These are phyloP conservation scores for Macrobrachium nipponense DNA, from an alignment of 1,140 invertebrate genomes.

Conservation along the genomic window DNA sequence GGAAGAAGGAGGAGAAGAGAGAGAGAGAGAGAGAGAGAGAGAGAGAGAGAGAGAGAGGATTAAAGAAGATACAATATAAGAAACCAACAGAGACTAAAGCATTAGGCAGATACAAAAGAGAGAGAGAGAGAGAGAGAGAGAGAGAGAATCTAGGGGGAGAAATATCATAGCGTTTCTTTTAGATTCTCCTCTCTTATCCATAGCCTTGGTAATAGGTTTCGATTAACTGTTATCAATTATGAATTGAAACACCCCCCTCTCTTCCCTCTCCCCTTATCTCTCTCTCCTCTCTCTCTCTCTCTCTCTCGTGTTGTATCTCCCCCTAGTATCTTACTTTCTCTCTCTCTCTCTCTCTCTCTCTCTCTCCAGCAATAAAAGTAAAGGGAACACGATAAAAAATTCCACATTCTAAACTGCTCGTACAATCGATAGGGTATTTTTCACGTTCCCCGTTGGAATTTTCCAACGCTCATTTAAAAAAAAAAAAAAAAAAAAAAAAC, in stretches of 20 bases:
- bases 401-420: neutral
- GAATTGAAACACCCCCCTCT: neutral
- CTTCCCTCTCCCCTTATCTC: neutral
- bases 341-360: constrained; percentile 16
- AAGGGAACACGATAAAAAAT: too few relatives aligned
- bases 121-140: too few relatives aligned
- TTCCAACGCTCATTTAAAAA: too few relatives aligned
- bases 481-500: too few relatives aligned
- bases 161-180: too few relatives aligned
- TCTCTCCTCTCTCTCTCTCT: neutral
- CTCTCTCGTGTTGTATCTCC: too few relatives aligned
- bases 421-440: neutral
- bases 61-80: neutral
- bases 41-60: neutral
- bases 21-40: neutral
- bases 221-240: neutral
- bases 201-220: too few relatives aligned
- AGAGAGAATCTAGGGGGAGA: too few relatives aligned
- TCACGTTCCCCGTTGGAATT: neutral
- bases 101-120: too few relatives aligned
- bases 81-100: too few relatives aligned
- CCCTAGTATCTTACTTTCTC: too few relatives aligned
- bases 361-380: neutral
- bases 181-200: neutral
- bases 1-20: neutral